A percentile compares a stretch with the other conserved stretches of the same genome.
Evolutionary conservation across 2,113 vertebrate species (phyloP).

Genomic region (Anas platyrhynchos): DNA sequence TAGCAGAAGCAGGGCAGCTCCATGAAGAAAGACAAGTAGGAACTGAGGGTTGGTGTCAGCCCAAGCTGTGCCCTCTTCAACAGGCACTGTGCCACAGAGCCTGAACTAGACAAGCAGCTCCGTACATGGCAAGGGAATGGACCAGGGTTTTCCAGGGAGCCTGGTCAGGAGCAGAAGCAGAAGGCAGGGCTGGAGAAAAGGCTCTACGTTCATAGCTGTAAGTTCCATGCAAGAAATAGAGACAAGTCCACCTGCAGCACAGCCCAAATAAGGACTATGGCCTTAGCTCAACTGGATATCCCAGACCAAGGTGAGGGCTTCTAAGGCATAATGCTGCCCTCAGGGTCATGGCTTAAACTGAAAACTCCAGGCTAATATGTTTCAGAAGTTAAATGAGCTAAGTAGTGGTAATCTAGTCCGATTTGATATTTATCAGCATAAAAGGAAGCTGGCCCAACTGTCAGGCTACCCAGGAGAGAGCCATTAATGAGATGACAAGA

Average conservation of each 20-base stretch:
- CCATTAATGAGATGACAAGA: neutral
- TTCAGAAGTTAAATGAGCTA: neutral
- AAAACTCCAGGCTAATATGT: neutral
- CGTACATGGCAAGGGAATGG: neutral
- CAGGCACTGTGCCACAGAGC: neutral
- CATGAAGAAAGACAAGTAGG: neutral
- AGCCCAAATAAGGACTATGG: fast-evolving
- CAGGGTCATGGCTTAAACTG: neutral
- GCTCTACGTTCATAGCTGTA: neutral
- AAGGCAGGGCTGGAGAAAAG: neutral
- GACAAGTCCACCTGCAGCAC: neutral
- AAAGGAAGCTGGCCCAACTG: neutral
- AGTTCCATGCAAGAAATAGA: fast-evolving
- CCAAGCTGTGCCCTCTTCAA: neutral
- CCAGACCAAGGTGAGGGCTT: neutral
- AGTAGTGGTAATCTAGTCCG: neutral
- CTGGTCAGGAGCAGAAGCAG: neutral
- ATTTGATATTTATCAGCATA: neutral
- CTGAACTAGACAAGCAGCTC: neutral
- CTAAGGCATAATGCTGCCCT: neutral
- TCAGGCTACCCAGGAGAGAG: neutral
- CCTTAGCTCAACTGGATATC: fast-evolving
- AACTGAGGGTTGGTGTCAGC: neutral
- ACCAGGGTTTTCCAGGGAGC: neutral
- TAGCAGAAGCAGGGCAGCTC: neutral